phyloP scores from a whole-genome alignment of 2,113 vertebrate species.

The Pseudorasbora parva region DNA sequence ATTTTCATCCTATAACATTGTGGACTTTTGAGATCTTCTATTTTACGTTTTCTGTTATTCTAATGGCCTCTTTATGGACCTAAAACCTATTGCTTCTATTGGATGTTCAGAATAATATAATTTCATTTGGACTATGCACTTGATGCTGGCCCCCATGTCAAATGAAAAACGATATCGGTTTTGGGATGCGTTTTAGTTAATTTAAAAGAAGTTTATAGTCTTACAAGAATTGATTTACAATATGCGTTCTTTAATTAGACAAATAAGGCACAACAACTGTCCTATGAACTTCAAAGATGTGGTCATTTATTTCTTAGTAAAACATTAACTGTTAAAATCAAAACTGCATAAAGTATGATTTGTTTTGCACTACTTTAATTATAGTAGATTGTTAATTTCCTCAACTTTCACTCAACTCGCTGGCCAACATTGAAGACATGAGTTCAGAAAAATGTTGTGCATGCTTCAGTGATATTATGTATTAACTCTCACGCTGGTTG shows the following conservation, averaged over 20 bases:
- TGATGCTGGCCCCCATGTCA: neutral
- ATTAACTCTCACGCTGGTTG: neutral
- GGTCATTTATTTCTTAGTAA: slow-evolving; percentile 22
- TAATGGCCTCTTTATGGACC: neutral
- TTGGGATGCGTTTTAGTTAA: neutral
- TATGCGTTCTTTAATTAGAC: neutral
- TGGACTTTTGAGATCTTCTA: too few relatives aligned
- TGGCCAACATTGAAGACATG: neutral
- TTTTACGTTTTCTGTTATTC: neutral
- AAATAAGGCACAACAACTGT: neutral
- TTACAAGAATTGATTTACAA: neutral
- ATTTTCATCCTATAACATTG: too few relatives aligned
- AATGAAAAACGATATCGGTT: neutral
- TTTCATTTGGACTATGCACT: neutral
- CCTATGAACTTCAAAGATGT: neutral
- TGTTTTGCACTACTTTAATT: neutral
- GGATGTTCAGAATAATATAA: neutral
- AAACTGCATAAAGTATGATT: neutral
- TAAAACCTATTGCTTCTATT: neutral
- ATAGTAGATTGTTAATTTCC: neutral
- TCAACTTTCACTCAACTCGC: neutral
- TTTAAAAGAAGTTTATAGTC: neutral
- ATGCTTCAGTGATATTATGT: slow-evolving; percentile 10
- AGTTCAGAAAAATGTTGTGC: slow-evolving; percentile 14
- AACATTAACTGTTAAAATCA: neutral